Percentiles rank a stretch among this genome's conserved stretches.
Conservation (phyloP, 2,888 invertebrate species). For the Stictocephala bisonia region DNA sequence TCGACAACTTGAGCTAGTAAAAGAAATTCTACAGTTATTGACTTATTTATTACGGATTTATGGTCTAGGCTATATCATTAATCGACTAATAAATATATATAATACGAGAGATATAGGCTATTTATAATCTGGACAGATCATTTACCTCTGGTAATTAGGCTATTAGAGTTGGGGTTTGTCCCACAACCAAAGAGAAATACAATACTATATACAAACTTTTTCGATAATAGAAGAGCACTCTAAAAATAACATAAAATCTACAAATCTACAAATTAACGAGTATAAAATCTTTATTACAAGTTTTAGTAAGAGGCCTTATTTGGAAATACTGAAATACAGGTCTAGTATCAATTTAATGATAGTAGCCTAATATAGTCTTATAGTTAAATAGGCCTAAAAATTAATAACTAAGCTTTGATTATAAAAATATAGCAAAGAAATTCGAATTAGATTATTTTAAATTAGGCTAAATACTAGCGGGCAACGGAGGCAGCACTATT, state of each 20-base stretch:
- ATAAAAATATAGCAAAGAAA: constrained; percentile 49
- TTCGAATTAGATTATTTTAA: constrained; percentile 26
- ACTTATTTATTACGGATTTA: no score
- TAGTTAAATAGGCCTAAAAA: constrained; percentile 29
- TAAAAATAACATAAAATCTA: constrained; percentile 20
- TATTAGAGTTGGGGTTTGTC: constrained; percentile 26
- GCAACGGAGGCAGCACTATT: constrained; percentile 54
- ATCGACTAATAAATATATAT: constrained; percentile 32
- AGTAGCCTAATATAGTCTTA: constrained; percentile 16
- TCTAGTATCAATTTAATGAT: constrained; percentile 12
- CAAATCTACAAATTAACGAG: constrained; percentile 17
- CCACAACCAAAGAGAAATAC: constrained; percentile 41
- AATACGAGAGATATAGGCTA: no score
- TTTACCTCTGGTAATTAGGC: constrained; percentile 38
- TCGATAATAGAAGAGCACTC: constrained; percentile 11
- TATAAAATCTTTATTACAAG: background rate
- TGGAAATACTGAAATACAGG: constrained; percentile 34
- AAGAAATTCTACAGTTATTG: no score
- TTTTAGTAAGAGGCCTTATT: constrained; percentile 10
- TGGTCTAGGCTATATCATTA: no score
- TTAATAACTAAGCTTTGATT: constrained; percentile 53
- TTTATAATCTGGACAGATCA: constrained; percentile 40
- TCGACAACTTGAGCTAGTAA: no score
- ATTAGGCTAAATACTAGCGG: constrained; percentile 41
- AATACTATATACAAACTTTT: constrained; percentile 21